Evolutionary conservation across 2,797 vertebrate species (phyloP), one percentile per base, ranked within the genome.

Genomic region (Leuciscus waleckii): DNA sequence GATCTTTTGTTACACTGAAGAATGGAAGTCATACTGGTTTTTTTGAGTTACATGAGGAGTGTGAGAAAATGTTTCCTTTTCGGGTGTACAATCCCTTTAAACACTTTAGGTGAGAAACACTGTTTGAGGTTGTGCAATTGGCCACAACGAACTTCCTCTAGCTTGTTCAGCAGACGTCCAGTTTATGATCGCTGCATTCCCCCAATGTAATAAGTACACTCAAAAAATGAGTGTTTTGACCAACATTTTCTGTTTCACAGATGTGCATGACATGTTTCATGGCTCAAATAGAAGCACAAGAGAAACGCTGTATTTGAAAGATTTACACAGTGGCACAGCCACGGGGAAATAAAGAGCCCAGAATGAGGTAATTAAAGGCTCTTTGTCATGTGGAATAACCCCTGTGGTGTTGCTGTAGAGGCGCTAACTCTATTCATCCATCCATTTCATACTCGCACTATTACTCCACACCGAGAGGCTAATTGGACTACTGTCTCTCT

Each of bases 301-400:
- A 82, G 83, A 76, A 77, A 76, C 73, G 73, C 87, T 86, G 78
- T 79, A 63, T 86, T 69, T 83, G 86, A 90, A 80, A 76, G 81
- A 86, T 71, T 86, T 82, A 85, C 56, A 80, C 79, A 82, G 83
- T 87, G 85, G 65, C 77, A 84, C 76, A 69, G 79, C 49, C 63
- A 35, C 39, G 23, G 87, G 74, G 68, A 86, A 85, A 89, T 83
- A 87, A 84, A 85, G 86, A 88, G 79, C 85, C 81, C 65, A 85
- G 87, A 89, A 89, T 90, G 70, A 88, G 84, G 87, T 90, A 89
- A 90, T 90, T 90, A 90, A 85, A 87, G 86, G 88, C 86, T 89
- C 82, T 89, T 87, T 87, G 89, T 89, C 79, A 85, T 90, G 87
- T 76, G 79, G 84, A 87, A 90, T 86, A 86, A 87, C 86, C 86